phyloP scores from a whole-genome alignment of 2,888 invertebrate genomes.

The Trissolcus brochymenae region DNA sequence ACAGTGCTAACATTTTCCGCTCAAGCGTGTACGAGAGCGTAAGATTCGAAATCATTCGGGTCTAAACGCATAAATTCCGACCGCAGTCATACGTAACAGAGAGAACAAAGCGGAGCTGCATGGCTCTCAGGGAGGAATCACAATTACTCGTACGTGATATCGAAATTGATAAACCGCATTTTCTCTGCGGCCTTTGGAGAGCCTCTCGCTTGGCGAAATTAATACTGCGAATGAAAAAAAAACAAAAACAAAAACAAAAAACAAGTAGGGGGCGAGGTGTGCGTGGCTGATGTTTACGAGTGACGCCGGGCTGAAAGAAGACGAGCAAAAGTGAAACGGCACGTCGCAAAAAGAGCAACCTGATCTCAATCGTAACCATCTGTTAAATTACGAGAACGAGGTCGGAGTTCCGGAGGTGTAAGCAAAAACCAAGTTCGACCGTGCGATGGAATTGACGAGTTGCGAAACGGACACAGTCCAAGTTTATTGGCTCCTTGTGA shows the following conservation, averaged over 20 bases:
- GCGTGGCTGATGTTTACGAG: neutral
- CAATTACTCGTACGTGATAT: conserved; percentile 27
- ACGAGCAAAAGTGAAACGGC: neutral
- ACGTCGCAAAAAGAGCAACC: conserved; percentile 28
- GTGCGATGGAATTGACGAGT: conserved; percentile 41
- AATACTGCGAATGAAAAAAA: neutral
- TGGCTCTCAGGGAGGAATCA: conserved; percentile 1
- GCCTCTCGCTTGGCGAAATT: conserved; percentile 9
- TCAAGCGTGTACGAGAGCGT: conserved; percentile 1
- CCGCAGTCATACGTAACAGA: conserved; percentile 10
- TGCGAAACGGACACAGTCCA: conserved; percentile 50
- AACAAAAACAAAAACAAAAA: too few species aligned
- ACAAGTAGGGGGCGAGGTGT: neutral
- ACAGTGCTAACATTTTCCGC: conserved; percentile 12
- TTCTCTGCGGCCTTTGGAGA: conserved; percentile 19
- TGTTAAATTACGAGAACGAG: conserved; percentile 56
- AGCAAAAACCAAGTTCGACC: conserved; percentile 50
- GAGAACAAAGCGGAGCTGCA: too few species aligned
- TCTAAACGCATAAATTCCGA: conserved; percentile 22
- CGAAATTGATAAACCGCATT: conserved; percentile 45
- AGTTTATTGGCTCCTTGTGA: conserved; percentile 51
- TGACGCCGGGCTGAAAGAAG: neutral
- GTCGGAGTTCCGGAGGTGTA: conserved; percentile 52
- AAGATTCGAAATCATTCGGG: conserved; percentile 11
- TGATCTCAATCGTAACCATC: conserved; percentile 54